phyloP scores from a whole-genome alignment of 2,797 vertebrate species.

The Dendrocincla fuliginosa region DNA sequence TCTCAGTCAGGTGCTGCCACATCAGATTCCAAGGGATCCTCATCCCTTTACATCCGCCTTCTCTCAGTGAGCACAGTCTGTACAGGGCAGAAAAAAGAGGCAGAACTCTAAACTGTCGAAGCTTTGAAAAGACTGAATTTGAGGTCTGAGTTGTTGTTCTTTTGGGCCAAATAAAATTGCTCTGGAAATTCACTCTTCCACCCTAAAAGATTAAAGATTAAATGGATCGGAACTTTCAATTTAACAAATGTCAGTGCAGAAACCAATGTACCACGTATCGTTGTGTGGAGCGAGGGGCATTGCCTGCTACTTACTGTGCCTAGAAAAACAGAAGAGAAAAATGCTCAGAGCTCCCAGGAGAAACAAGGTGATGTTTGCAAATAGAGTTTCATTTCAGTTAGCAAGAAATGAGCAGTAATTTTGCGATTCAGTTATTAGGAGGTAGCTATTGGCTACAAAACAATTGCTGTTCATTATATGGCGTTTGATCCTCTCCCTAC shows the following conservation, averaged over 20 bases:
- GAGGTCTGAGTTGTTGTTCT: not conserved
- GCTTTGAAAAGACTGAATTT: not conserved
- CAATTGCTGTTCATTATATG: slow-evolving; percentile 2
- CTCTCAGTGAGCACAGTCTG: not conserved
- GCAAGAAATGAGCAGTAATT: slow-evolving; percentile 16
- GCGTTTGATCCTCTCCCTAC: not conserved
- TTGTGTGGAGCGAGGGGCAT: not conserved
- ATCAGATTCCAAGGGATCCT: not conserved
- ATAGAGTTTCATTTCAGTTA: not conserved
- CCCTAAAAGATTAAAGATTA: not conserved
- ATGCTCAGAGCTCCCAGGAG: not conserved
- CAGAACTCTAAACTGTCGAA: not conserved
- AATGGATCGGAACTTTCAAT: not conserved
- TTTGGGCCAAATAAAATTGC: not conserved
- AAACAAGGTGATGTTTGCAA: not conserved
- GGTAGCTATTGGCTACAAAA: slow-evolving; percentile 53
- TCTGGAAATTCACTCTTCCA: not conserved
- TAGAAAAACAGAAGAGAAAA: not conserved
- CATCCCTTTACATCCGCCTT: not conserved
- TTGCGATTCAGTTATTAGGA: slow-evolving; percentile 41
- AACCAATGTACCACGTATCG: fast-evolving
- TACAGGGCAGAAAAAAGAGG: not conserved
- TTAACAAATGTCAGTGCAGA: not conserved
- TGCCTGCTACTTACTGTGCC: not conserved
- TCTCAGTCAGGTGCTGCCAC: not conserved